These are phyloP conservation scores for Anodontia alba DNA, from an alignment of 2,888 invertebrate genomes.

Conservation along the genomic window DNA sequence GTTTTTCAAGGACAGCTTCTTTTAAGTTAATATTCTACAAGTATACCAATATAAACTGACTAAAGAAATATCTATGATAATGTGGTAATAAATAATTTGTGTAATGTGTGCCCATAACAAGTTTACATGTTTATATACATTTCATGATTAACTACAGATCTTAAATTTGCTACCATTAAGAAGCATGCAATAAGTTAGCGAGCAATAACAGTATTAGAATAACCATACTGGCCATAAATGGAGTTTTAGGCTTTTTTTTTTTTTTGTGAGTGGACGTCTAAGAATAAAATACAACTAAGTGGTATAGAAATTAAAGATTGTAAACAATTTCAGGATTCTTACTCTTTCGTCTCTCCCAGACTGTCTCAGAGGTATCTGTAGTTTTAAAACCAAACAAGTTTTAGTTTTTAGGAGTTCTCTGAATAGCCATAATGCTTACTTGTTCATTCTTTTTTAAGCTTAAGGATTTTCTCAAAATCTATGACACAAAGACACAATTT, in stretches of 20 bases:
- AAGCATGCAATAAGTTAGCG: constrained; percentile 13
- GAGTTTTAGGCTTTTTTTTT: constrained; percentile 6
- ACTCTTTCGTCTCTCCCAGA: constrained; percentile 13
- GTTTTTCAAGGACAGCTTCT: no score
- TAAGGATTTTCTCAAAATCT: no score
- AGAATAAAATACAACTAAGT: constrained; percentile 6
- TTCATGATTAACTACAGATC: neutral
- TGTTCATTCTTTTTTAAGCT: no score
- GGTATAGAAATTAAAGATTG: neutral
- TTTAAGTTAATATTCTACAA: no score
- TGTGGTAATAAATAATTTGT: neutral
- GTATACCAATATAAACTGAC: neutral
- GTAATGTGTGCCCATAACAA: neutral
- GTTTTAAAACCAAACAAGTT: neutral
- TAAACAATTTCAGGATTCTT: neutral
- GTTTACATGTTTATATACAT: neutral
- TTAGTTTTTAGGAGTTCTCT: neutral
- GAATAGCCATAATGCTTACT: no score
- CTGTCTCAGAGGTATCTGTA: neutral
- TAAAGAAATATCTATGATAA: neutral
- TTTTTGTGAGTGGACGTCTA: constrained; percentile 13
- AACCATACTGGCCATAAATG: constrained; percentile 17
- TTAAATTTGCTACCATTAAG: neutral
- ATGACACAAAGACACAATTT: no score
- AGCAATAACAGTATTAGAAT: constrained; percentile 14